A percentile compares a stretch with the other conserved stretches of the same genome.
Evolutionary conservation across 2,113 vertebrate genomes (phyloP).

Genomic region (Zingel zingel): DNA sequence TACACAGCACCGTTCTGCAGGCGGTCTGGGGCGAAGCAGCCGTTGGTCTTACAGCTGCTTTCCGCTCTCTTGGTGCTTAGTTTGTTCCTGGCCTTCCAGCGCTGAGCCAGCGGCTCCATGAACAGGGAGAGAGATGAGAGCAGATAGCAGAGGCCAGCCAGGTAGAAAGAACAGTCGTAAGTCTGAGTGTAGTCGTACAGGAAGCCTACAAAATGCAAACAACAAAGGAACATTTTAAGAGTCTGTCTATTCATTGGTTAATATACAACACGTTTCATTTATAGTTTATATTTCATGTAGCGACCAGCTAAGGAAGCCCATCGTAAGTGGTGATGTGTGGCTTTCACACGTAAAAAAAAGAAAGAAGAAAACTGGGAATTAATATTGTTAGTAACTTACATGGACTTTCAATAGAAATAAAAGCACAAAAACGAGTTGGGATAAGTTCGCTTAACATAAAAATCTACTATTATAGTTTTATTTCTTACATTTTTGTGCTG

Average conservation of each 20-base stretch:
- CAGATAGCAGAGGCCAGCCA: conserved; percentile 92
- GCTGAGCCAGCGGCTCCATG: conserved; percentile 89
- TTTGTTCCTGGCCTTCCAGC: conserved; percentile 83
- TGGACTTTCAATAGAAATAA: not conserved
- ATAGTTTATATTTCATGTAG: not conserved
- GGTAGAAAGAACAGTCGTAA: conserved; percentile 92
- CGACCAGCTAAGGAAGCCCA: not conserved
- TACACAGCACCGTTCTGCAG: conserved; percentile 79
- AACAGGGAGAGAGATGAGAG: conserved; percentile 90
- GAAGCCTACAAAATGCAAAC: conserved; percentile 86
- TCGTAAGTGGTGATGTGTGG: not conserved
- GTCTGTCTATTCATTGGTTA: not conserved
- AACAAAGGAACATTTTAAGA: not conserved
- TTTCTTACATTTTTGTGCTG: not conserved
- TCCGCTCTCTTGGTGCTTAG: conserved; percentile 56
- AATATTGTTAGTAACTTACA: not conserved
- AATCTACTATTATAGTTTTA: not conserved
- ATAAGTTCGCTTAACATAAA: not conserved
- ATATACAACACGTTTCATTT: not conserved
- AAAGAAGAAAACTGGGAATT: not conserved
- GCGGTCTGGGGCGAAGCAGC: conserved; percentile 74
- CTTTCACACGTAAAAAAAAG: not conserved
- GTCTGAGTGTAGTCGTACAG: conserved; percentile 93
- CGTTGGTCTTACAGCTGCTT: conserved; percentile 76
- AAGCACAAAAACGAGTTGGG: not conserved